These are phyloP conservation scores for Aricia artaxerxes DNA, from an alignment of 2,888 invertebrate genomes.

Conservation along the genomic window DNA sequence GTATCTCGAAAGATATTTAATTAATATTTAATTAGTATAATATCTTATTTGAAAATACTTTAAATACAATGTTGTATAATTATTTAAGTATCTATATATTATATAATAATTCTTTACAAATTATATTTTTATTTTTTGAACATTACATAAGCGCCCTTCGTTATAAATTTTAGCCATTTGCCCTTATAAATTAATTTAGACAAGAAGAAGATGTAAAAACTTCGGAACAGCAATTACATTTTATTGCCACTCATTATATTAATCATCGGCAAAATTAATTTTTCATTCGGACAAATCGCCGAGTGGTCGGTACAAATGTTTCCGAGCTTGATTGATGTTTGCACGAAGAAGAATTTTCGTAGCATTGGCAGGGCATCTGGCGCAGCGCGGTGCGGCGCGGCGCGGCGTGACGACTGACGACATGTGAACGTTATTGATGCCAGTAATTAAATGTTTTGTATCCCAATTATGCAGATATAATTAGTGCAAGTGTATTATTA, in stretches of 20 bases:
- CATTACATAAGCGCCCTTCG: slow-evolving; percentile 31
- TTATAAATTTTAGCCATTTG: slow-evolving; percentile 38
- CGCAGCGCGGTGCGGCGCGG: not conserved
- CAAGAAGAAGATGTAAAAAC: slow-evolving; percentile 79
- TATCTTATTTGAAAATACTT: too few species aligned
- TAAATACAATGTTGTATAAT: too few species aligned
- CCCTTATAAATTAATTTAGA: slow-evolving; percentile 74
- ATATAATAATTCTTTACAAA: not conserved
- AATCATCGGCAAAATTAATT: slow-evolving; percentile 80
- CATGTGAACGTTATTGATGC: slow-evolving; percentile 37
- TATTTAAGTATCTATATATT: too few species aligned
- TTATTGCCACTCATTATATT: slow-evolving; percentile 77
- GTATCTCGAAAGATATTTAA: too few species aligned
- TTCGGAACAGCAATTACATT: slow-evolving; percentile 77
- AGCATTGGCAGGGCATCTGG: slow-evolving; percentile 37
- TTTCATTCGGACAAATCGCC: slow-evolving; percentile 79
- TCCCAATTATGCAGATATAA: slow-evolving; percentile 28
- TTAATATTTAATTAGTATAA: too few species aligned
- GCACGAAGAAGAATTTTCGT: slow-evolving; percentile 56
- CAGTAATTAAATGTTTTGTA: slow-evolving; percentile 30
- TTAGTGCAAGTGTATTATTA: slow-evolving; percentile 20
- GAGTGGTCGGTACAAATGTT: slow-evolving; percentile 70
- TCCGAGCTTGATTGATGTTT: slow-evolving; percentile 70
- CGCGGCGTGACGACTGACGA: slow-evolving; percentile 35
- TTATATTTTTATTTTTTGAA: slow-evolving; percentile 22